Percentiles rank a stretch among this genome's conserved stretches.
phyloP scores from a whole-genome alignment of 23 tunicate species.

The Ciona savignyi region DNA sequence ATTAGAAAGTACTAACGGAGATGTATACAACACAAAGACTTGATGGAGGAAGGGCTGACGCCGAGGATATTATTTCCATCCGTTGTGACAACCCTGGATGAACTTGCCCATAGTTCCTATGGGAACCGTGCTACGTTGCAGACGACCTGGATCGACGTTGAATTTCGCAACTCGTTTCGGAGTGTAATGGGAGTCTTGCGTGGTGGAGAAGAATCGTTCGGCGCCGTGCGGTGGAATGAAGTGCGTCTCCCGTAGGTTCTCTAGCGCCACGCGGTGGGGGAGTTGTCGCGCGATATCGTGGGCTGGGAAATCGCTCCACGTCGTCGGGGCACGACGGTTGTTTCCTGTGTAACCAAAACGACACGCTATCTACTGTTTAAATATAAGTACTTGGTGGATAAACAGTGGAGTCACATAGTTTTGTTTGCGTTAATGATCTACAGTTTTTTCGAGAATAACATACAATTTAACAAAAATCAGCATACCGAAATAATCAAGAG shows the following conservation, averaged over 20 bases:
- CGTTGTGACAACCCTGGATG: slow-evolving; percentile 64
- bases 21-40: no score
- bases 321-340: slow-evolving; percentile 17
- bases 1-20: no score
- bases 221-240: slow-evolving; percentile 55
- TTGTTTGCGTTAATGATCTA: no score
- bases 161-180: slow-evolving; percentile 33
- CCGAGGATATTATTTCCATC: slow-evolving; percentile 59
- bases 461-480: slow-evolving; percentile 4
- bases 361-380: no score
- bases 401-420: no score
- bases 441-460: no score
- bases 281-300: slow-evolving; percentile 17
- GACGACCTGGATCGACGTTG: slow-evolving; percentile 31
- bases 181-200: slow-evolving; percentile 50
- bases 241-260: slow-evolving; percentile 54
- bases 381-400: no score
- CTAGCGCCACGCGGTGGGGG: slow-evolving; percentile 23
- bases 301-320: slow-evolving; percentile 48
- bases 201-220: slow-evolving; percentile 50
- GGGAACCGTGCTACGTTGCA: slow-evolving; percentile 63
- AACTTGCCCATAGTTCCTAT: slow-evolving; percentile 72
- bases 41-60: no score
- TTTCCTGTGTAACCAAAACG: neutral
- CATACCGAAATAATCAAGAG: slow-evolving; percentile 61